phyloP scores from a whole-genome alignment of 2,888 invertebrate species.

The Stenotaenia linearis region DNA sequence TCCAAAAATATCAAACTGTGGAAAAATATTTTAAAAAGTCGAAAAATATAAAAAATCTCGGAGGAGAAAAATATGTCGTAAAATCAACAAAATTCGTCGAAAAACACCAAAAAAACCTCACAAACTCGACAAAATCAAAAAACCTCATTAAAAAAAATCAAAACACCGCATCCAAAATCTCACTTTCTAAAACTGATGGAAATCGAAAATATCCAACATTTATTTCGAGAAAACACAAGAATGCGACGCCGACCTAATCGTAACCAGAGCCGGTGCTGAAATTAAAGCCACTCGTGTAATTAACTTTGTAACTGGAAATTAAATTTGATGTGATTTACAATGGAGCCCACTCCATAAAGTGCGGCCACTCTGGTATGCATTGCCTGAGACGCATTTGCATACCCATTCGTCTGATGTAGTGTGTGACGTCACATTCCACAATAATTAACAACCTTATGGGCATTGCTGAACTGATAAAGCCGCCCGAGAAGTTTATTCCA shows the following conservation, averaged over 20 bases:
- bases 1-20: too few species aligned
- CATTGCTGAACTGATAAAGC: conserved; percentile 1
- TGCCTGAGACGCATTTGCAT: conserved; percentile 17
- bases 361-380: conserved; percentile 24
- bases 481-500: not conserved
- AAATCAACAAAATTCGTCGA: too few species aligned
- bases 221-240: too few species aligned
- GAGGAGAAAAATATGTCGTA: too few species aligned
- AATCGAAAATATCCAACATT: too few species aligned
- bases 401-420: conserved; percentile 8
- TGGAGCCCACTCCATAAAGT: conserved; percentile 15
- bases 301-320: conserved; percentile 8
- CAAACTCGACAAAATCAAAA: too few species aligned
- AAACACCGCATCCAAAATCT: too few species aligned
- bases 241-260: not conserved
- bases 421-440: conserved; percentile 22
- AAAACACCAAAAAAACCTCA: too few species aligned
- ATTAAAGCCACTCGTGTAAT: not conserved
- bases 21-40: too few species aligned
- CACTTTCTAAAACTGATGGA: too few species aligned
- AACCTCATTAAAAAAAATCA: too few species aligned
- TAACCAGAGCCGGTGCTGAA: not conserved
- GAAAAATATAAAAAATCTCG: too few species aligned
- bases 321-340: conserved; percentile 21
- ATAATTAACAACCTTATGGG: conserved; percentile 24